phyloP scores from a whole-genome alignment of 2,888 invertebrate species.

The Scelioninae gen. 2 region DNA sequence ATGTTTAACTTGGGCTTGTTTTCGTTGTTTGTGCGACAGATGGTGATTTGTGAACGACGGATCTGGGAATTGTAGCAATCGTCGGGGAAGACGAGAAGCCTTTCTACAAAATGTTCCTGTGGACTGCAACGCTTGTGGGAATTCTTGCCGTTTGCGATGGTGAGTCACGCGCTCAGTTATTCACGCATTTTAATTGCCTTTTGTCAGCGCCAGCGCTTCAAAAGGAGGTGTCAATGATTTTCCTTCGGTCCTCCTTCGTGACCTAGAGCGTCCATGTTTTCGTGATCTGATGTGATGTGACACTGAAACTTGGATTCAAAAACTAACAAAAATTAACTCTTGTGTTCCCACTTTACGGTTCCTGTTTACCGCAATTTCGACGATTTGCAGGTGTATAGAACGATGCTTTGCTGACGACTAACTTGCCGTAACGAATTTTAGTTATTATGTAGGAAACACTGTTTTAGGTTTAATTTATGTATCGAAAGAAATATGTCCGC shows the following conservation, averaged over 20 bases:
- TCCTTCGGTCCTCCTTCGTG: constrained; percentile 25
- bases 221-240: constrained; percentile 39
- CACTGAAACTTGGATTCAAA: background rate
- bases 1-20: background rate
- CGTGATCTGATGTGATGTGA: constrained; percentile 1
- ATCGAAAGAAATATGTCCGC: too few species aligned
- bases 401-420: too few species aligned
- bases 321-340: background rate
- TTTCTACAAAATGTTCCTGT: constrained; percentile 65
- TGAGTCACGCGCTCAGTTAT: constrained; percentile 46
- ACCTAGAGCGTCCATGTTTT: constrained; percentile 25
- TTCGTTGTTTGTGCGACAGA: constrained; percentile 20
- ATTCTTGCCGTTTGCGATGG: constrained; percentile 59
- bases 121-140: constrained; percentile 61
- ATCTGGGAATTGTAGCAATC: constrained; percentile 32
- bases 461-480: too few species aligned
- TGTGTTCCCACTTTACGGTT: background rate
- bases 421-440: too few species aligned
- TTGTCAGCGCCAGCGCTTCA: constrained; percentile 29
- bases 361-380: too few species aligned
- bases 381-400: too few species aligned
- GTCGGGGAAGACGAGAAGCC: constrained; percentile 35
- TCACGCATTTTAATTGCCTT: constrained; percentile 45
- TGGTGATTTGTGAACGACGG: constrained; percentile 26
- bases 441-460: too few species aligned